Evolutionary conservation across 2,797 vertebrate species (phyloP).

Genomic region (Hippoglossus hippoglossus): DNA sequence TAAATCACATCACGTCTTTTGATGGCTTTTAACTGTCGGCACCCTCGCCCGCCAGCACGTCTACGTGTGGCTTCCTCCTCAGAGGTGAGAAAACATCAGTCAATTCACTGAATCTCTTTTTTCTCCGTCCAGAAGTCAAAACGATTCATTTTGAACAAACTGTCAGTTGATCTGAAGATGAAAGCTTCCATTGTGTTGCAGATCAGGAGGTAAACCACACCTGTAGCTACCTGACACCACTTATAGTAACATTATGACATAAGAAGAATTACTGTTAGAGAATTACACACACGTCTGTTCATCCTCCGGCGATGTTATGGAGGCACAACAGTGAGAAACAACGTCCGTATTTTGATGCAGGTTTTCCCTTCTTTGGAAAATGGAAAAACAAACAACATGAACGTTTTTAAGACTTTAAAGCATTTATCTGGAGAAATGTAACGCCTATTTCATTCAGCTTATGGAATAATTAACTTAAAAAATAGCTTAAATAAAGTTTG

Average conservation of each 20-base stretch:
- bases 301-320: too few relatives aligned
- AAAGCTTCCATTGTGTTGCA: not conserved
- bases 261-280: too few relatives aligned
- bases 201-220: not conserved
- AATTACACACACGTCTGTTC: too few relatives aligned
- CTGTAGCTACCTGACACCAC: not conserved
- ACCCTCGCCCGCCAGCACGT: not conserved
- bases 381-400: not conserved
- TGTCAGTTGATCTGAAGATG: not conserved
- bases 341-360: not conserved
- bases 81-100: slow-evolving; percentile 11
- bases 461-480: not conserved
- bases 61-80: not conserved
- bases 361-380: slow-evolving; percentile 2
- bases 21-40: slow-evolving; percentile 9
- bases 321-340: too few relatives aligned
- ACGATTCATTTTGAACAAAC: not conserved
- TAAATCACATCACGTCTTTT: slow-evolving; percentile 19
- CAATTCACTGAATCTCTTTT: not conserved
- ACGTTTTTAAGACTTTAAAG: not conserved
- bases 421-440: not conserved
- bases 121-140: not conserved
- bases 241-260: not conserved
- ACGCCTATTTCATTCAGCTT: not conserved
- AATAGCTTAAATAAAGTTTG: not conserved